Conservation (phyloP, 2,888 invertebrate genomes). For the Melanchra persicariae region DNA sequence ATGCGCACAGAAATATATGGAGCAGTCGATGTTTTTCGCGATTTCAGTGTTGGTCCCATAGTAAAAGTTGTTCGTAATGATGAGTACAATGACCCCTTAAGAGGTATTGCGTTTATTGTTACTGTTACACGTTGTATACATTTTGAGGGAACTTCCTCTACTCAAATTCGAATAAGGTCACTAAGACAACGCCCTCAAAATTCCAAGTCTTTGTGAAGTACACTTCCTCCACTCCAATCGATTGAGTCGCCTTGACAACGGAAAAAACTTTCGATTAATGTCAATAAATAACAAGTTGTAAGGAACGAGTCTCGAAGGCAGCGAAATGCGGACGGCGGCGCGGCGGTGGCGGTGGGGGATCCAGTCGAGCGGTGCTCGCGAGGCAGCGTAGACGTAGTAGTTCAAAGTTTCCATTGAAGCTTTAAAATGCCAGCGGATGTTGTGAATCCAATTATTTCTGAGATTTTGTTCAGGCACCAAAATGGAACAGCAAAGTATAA, state of each 20-base stretch:
- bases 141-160: not conserved
- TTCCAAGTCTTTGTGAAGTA: not conserved
- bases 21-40: no score
- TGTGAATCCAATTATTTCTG: not conserved
- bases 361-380: no score
- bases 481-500: not conserved
- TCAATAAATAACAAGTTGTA: conserved; percentile 5
- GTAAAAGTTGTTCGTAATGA: no score
- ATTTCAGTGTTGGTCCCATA: no score
- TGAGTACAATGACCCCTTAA: no score
- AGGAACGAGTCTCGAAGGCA: not conserved
- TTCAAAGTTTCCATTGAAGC: not conserved
- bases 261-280: conserved; percentile 3
- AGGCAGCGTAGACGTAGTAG: no score
- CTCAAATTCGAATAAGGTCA: not conserved
- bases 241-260: not conserved
- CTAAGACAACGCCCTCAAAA: not conserved
- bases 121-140: no score
- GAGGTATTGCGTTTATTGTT: no score
- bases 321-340: not conserved
- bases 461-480: not conserved
- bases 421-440: not conserved
- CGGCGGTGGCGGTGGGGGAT: no score
- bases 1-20: no score
- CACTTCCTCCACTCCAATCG: conserved; percentile 4